Evolutionary conservation across 2,888 invertebrate genomes (phyloP), one percentile per base, ranked within the genome.

Genomic region (Lottia scabra): DNA sequence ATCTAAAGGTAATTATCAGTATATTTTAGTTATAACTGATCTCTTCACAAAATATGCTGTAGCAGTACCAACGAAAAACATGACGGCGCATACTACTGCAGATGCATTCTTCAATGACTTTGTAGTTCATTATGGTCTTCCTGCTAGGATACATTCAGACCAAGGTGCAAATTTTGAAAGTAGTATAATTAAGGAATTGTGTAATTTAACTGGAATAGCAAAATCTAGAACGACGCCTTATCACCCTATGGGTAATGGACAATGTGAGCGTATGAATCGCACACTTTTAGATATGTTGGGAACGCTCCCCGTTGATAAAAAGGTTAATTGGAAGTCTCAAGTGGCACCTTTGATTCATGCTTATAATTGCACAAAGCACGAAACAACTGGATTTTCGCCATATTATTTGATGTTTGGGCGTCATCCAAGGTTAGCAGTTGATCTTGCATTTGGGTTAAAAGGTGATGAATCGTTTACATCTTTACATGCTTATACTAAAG

Each of bases 41-140:
- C 74, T 74, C 66, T 75, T 67, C 15, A 73, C 68, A 1, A 63
- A 67, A 45, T 75, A 73, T 44, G 74, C 68, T 15, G 19, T 63
- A n/a, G 74, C 78, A 16, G 45, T 67, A 8, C 75, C 73, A 26
- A 75, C 75, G 0, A 71, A 27, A n/a, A 75, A 77, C 26, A 67
- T 71, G 63, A 74, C 74, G n/a, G 48, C n/a, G 0, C n/a, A 19
- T 48, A 48, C n/a, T n/a, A 48, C n/a, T 4, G n/a, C n/a, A 48
- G n/a, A 48, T n/a, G 48, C 8, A 48, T 48, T 48, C 19, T 48
- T 48, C 8, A 19, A 48, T n/a, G 15, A 48, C 13, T 12, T 48
- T 12, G 19, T 48, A 16, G 19, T n/a, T 48, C 19, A 48, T 12
- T 48, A 48, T 19, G 19, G 48, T 48, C 19, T 48, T 48, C 48